A percentile compares a stretch with the other conserved stretches of the same genome.
Conservation (phyloP, 2,113 vertebrate genomes). For the Pteruthius melanotis region DNA sequence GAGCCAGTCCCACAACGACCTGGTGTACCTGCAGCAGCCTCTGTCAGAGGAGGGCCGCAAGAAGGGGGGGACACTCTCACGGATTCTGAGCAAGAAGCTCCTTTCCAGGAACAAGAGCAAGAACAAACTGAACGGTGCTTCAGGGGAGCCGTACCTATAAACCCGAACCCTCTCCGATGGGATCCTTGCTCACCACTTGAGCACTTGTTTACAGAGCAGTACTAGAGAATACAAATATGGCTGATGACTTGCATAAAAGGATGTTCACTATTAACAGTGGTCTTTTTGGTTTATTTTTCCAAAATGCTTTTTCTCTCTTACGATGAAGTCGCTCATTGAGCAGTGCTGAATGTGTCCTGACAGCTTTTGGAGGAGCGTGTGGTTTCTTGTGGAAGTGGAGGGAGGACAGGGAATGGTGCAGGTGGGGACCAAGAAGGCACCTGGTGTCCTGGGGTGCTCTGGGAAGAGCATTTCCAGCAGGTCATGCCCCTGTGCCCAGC, state of each 20-base stretch:
- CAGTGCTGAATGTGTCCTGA: not conserved
- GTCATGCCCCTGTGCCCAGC: not conserved
- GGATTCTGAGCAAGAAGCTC: constrained; percentile 85
- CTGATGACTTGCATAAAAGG: not conserved
- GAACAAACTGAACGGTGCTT: constrained; percentile 76
- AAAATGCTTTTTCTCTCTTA: not conserved
- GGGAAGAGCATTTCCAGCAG: not conserved
- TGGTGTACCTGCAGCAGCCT: constrained; percentile 87
- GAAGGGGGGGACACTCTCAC: constrained; percentile 81
- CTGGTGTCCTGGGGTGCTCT: not conserved
- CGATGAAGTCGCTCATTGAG: not conserved
- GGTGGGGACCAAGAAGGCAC: not conserved
- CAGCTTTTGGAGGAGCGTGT: not conserved
- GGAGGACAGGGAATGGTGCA: not conserved
- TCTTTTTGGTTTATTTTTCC: not conserved
- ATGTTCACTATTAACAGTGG: not conserved
- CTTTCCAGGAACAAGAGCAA: constrained; percentile 78
- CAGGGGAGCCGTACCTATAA: constrained; percentile 13
- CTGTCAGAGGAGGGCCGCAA: constrained; percentile 74
- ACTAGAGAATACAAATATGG: not conserved
- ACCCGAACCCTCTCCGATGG: not conserved
- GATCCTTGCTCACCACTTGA: not conserved
- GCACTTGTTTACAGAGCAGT: constrained; percentile 61
- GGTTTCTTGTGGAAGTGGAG: not conserved
- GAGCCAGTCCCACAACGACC: constrained; percentile 97